phyloP scores from a whole-genome alignment of 2,888 invertebrate species.

The Philopedon plagiatum region DNA sequence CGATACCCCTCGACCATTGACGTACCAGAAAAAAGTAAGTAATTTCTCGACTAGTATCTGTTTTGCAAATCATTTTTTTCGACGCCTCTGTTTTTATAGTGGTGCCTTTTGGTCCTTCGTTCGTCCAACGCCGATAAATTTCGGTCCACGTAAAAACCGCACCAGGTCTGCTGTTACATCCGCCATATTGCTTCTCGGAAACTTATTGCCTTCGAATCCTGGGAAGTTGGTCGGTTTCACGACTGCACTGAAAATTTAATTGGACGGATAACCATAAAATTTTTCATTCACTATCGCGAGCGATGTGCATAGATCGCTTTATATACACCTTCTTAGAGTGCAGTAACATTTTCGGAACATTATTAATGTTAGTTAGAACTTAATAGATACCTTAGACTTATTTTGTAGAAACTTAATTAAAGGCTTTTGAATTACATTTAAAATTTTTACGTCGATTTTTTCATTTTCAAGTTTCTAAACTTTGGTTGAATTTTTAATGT shows the following conservation, averaged over 20 bases:
- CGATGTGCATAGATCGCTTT: constrained; percentile 10
- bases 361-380: constrained; percentile 41
- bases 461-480: too few relatives aligned
- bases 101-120: not conserved
- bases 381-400: constrained; percentile 36
- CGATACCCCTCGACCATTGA: too few relatives aligned
- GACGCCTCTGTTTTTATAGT: not conserved
- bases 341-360: constrained; percentile 32
- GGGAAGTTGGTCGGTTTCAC: constrained; percentile 1
- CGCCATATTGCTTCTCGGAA: constrained; percentile 53
- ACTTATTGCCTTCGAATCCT: constrained; percentile 42
- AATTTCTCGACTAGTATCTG: not conserved
- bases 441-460: too few relatives aligned
- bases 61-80: not conserved
- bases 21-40: too few relatives aligned
- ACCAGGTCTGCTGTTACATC: constrained; percentile 47
- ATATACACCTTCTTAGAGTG: constrained; percentile 7
- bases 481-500: too few relatives aligned
- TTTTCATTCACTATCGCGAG: constrained; percentile 16
- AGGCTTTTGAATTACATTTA: not conserved
- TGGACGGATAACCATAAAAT: constrained; percentile 18
- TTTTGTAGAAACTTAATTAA: constrained; percentile 30
- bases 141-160: constrained; percentile 26
- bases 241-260: constrained; percentile 27
- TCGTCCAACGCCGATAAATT: constrained; percentile 11